These are phyloP conservation scores for Anoplopoma fimbria DNA, from an alignment of 2,113 vertebrate species.

Conservation along the genomic window DNA sequence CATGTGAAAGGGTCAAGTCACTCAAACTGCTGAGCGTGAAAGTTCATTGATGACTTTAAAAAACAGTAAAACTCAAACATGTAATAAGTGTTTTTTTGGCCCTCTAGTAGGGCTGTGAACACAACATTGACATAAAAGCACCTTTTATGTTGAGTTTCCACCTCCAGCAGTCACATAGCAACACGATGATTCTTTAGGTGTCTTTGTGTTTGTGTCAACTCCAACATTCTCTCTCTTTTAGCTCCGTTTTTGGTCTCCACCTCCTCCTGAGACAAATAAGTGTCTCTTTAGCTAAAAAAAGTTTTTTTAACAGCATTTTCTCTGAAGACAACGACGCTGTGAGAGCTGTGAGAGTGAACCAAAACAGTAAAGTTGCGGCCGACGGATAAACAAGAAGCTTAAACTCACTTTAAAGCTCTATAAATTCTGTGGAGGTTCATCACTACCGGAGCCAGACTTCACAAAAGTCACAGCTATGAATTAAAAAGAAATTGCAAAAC, in stretches of 20 bases:
- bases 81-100: background rate
- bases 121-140: background rate
- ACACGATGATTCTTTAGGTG: background rate
- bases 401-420: too few relatives aligned
- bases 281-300: background rate
- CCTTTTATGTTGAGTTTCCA: background rate
- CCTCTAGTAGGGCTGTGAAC: background rate
- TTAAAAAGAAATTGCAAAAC: background rate
- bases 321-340: background rate
- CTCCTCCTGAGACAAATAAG: background rate
- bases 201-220: background rate
- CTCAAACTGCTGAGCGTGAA: background rate
- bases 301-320: background rate
- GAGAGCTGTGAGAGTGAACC: background rate
- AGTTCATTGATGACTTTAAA: background rate
- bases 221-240: background rate
- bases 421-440: too few relatives aligned
- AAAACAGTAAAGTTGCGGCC: too few relatives aligned
- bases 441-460: too few relatives aligned
- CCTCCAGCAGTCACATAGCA: background rate
- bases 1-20: background rate
- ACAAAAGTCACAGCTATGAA: background rate
- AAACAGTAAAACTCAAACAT: background rate
- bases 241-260: constrained; percentile 12
- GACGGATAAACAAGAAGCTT: too few relatives aligned